A percentile compares a stretch with the other conserved stretches of the same genome.
phyloP scores from a whole-genome alignment of 2,113 vertebrate genomes.

The Dicaeum eximium region DNA sequence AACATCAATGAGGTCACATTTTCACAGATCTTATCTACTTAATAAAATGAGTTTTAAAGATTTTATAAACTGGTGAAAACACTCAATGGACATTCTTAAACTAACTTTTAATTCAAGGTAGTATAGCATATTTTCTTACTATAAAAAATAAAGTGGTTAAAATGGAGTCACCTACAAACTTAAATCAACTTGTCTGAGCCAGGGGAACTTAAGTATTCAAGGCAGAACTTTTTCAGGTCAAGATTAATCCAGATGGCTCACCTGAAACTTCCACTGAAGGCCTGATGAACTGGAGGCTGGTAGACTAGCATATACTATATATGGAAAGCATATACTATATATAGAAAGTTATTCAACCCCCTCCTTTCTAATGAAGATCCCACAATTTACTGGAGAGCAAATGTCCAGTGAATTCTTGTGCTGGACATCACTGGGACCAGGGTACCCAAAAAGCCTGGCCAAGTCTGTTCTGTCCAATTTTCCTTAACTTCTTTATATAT shows the following conservation, averaged over 20 bases:
- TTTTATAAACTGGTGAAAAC: neutral
- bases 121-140: neutral
- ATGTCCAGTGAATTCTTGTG: neutral
- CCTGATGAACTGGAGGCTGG: neutral
- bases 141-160: neutral
- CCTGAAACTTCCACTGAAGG: neutral
- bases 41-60: neutral
- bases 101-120: neutral
- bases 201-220: neutral
- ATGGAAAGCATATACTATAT: too few species aligned
- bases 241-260: neutral
- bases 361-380: neutral
- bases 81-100: neutral
- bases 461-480: neutral
- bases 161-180: neutral
- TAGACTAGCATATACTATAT: neutral
- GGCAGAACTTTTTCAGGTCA: neutral
- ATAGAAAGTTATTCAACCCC: neutral
- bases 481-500: neutral
- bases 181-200: neutral
- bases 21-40: neutral
- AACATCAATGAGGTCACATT: accelerated
- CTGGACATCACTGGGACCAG: neutral
- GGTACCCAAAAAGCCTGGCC: neutral
- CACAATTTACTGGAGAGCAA: neutral